Percentiles rank a stretch among this genome's conserved stretches.
These are phyloP conservation scores for Melitaea cinxia DNA, from an alignment of 1,140 invertebrate genomes.

Conservation along the genomic window DNA sequence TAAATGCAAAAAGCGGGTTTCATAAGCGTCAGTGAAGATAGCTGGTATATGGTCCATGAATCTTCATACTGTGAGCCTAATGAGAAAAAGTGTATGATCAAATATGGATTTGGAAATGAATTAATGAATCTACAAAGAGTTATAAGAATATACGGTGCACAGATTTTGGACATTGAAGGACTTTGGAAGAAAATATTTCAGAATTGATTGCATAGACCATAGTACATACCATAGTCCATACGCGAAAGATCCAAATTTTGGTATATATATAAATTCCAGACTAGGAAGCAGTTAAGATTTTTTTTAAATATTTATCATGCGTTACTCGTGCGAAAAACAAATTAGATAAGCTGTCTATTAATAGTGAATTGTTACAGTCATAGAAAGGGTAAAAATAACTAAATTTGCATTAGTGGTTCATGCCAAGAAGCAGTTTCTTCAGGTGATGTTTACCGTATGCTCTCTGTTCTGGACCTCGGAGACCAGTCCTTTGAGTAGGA, in stretches of 20 bases:
- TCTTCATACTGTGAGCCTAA: constrained; percentile 78
- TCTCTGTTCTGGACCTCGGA: constrained; percentile 89
- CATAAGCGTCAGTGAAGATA: constrained; percentile 45
- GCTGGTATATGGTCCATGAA: constrained; percentile 44
- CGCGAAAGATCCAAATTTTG: no score
- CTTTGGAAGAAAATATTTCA: no score
- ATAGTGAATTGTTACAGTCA: neutral
- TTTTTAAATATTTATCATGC: no score
- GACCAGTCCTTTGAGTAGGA: constrained; percentile 89
- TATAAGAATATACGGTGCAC: neutral
- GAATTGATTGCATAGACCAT: no score
- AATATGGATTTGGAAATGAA: constrained; percentile 69
- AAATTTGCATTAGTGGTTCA: neutral
- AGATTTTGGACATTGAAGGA: no score
- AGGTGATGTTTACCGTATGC: constrained; percentile 79
- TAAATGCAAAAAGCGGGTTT: constrained; percentile 60
- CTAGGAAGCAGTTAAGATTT: no score
- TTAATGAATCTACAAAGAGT: constrained; percentile 13
- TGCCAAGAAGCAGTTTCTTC: neutral
- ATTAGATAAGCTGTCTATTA: neutral
- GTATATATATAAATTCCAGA: no score
- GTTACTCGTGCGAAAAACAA: neutral
- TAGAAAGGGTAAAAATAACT: no score
- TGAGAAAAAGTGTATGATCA: constrained; percentile 64
- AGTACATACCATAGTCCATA: no score